Conservation (phyloP, 1,140 invertebrate species). For the Armadillidium nasatum region DNA sequence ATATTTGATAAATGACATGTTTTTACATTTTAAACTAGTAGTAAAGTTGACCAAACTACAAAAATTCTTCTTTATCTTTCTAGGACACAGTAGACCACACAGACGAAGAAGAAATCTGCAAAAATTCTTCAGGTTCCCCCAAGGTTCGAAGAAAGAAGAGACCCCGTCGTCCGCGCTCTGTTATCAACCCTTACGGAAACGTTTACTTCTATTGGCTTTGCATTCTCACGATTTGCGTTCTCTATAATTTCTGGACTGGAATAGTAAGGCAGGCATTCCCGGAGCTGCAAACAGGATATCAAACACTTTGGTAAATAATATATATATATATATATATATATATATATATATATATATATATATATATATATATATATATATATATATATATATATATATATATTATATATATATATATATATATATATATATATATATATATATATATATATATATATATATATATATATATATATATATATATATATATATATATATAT, state of each 20-base stretch:
- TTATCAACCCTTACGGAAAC: slow-evolving; percentile 91
- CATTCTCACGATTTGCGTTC: slow-evolving; percentile 76
- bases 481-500: no score
- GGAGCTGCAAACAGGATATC: slow-evolving; percentile 62
- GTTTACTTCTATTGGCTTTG: slow-evolving; percentile 94
- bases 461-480: no score
- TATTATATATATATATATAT: no score
- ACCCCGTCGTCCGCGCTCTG: slow-evolving; percentile 66
- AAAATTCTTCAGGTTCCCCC: slow-evolving; percentile 36
- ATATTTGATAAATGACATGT: no score
- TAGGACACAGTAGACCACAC: slow-evolving; percentile 46
- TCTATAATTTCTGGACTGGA: slow-evolving; percentile 92
- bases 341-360: no score
- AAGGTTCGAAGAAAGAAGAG: slow-evolving; percentile 59
- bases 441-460: no score
- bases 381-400: no score
- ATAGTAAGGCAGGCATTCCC: slow-evolving; percentile 91
- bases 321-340: no score
- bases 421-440: no score
- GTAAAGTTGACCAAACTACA: background rate
- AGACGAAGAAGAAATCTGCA: slow-evolving; percentile 41
- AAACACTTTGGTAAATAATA: slow-evolving; percentile 36
- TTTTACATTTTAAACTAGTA: no score
- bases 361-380: no score
- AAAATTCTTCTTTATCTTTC: slow-evolving; percentile 7